Percentiles rank a stretch among this genome's conserved stretches.
phyloP scores from a whole-genome alignment of 1,140 invertebrate genomes.

The Arion vulgaris region DNA sequence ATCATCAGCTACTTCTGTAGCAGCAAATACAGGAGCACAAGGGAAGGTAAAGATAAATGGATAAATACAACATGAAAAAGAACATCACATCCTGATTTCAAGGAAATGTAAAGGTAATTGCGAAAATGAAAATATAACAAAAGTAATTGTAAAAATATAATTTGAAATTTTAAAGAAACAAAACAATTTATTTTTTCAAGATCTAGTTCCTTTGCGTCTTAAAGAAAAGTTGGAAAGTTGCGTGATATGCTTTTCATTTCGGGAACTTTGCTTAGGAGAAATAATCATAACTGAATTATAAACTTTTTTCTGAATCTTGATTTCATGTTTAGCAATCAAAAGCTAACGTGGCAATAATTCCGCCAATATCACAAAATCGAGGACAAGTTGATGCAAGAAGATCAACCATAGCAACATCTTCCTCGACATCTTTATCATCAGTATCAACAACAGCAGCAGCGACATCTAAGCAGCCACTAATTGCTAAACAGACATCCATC shows the following conservation, averaged over 20 bases:
- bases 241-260: too few species aligned
- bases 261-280: too few species aligned
- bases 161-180: too few species aligned
- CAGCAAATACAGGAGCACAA: conserved; percentile 2
- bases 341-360: neutral
- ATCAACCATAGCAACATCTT: neutral
- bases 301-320: too few species aligned
- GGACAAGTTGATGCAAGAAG: neutral
- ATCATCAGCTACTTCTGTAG: neutral
- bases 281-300: too few species aligned
- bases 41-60: conserved; percentile 25
- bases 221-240: too few species aligned
- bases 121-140: neutral
- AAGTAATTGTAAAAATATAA: too few species aligned
- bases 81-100: neutral
- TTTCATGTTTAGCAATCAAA: neutral
- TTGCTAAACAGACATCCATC: neutral
- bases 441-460: neutral
- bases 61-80: neutral
- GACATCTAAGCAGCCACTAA: neutral
- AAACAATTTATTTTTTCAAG: too few species aligned
- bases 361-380: neutral
- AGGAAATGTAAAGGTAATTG: neutral
- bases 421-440: neutral
- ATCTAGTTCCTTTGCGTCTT: too few species aligned